Conservation (phyloP, 35 echinoderm and acorn worm genomes). For the Eucidaris tribuloides region DNA sequence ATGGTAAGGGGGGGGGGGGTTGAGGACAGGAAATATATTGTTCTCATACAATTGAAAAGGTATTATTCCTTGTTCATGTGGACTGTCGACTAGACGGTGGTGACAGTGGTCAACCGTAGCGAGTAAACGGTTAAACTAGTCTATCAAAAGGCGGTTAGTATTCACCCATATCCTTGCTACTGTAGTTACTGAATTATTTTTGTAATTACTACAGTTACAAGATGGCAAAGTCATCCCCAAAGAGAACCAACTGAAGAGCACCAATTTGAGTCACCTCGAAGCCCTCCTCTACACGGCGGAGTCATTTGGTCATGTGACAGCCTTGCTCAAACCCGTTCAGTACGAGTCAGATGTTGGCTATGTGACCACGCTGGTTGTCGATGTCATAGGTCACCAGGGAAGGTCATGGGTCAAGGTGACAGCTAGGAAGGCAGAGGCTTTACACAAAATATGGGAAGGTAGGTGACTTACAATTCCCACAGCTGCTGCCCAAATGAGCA, state of each 20-base stretch:
- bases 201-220: constrained; percentile 56
- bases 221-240: constrained; percentile 46
- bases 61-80: no score
- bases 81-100: no score
- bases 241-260: constrained; percentile 81
- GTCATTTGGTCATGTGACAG: constrained; percentile 59
- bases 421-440: constrained; percentile 84
- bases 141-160: no score
- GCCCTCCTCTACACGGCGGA: constrained; percentile 71
- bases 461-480: neutral
- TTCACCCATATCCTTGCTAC: no score
- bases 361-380: constrained; percentile 57
- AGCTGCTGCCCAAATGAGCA: neutral
- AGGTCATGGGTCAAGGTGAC: constrained; percentile 86
- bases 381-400: constrained; percentile 70
- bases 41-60: no score
- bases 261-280: constrained; percentile 89
- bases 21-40: no score
- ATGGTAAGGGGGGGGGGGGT: no score
- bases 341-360: constrained; percentile 44
- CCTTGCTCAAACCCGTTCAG: constrained; percentile 61
- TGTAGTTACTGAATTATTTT: no score
- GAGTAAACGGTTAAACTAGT: no score
- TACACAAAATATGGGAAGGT: constrained; percentile 92
- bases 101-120: no score